phyloP scores from a whole-genome alignment of 2,797 vertebrate genomes.

The Novumbra hubbsi region DNA sequence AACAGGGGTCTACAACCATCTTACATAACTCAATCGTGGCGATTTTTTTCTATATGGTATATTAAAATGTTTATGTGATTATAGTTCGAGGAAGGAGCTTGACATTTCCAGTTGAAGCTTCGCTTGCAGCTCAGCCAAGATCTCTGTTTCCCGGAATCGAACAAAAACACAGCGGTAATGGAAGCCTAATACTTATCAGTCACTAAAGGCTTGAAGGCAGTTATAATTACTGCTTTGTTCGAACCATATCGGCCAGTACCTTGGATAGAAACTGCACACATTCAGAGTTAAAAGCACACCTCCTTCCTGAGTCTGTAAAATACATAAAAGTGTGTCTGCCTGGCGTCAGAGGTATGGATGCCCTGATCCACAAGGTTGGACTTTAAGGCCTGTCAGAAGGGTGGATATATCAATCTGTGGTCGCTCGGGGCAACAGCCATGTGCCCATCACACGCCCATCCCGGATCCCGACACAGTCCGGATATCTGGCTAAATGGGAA shows the following conservation, averaged over 20 bases:
- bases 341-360: not conserved
- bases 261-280: not conserved
- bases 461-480: not conserved
- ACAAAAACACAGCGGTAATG: not conserved
- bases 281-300: not conserved
- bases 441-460: not conserved
- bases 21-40: not conserved
- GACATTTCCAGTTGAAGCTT: not conserved
- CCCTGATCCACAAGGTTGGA: not conserved
- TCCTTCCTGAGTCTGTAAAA: not conserved
- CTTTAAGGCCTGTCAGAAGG: not conserved
- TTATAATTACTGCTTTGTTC: not conserved
- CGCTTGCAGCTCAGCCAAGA: not conserved
- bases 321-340: not conserved
- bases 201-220: not conserved
- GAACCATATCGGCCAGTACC: not conserved
- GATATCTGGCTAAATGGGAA: constrained; percentile 25
- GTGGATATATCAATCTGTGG: not conserved
- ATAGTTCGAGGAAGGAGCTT: constrained; percentile 1
- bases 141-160: not conserved
- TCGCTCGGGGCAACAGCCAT: not conserved
- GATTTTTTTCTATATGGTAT: not conserved
- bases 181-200: not conserved
- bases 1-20: not conserved
- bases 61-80: not conserved